Base-by-base conservation (phyloP, 2,113 vertebrate species). In the Illadopsis cleaveri region DNA sequence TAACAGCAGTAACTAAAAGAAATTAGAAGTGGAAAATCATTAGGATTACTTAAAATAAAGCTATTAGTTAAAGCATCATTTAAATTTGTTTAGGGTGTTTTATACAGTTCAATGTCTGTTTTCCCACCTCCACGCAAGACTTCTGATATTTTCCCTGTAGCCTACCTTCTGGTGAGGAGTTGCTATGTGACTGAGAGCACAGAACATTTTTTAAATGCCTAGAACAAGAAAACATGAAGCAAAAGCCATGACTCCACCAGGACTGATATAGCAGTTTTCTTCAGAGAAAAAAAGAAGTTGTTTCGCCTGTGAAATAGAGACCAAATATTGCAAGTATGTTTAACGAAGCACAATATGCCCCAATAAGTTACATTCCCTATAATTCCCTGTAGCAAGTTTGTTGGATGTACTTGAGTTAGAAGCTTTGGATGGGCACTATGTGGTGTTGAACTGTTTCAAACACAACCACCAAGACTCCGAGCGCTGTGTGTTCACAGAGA, bases 311-410 rank as follows among this genome's bases (percentile, higher is more conserved):
- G 83, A 95, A 94, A 89, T 1, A 88, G 47, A 94, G 79, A 85
- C 44, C 5, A 35, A 71, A 82, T 62, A 86, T 57, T 80, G 72
- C 70, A 54, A 64, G 33, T 33, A 90, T 27, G 50, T 47, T 82
- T 85, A 87, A 40, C 35, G 77, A 68, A 16, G 54, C 66, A 96
- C 93, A 91, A 38, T 86, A 84, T 69, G 92, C 51, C 84, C 75
- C 68, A 82, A 8, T 60, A 87, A 95, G 28, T 88, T 92, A 89
- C 58, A 95, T 86, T 95, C 89, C 73, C 71, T 57, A 58, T n/a
- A 83, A 90, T 90, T 94, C 95, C 93, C 83, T 93, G 96, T 56
- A 96, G 86, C 58, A 95, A 54, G 87, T 79, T 80, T 86, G 86
- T 65, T 76, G 79, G 78, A 80, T 58, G 64, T 40, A 93, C 62